These are phyloP conservation scores for Lamproptera curius DNA, from an alignment of 2,888 invertebrate species.

Conservation along the genomic window DNA sequence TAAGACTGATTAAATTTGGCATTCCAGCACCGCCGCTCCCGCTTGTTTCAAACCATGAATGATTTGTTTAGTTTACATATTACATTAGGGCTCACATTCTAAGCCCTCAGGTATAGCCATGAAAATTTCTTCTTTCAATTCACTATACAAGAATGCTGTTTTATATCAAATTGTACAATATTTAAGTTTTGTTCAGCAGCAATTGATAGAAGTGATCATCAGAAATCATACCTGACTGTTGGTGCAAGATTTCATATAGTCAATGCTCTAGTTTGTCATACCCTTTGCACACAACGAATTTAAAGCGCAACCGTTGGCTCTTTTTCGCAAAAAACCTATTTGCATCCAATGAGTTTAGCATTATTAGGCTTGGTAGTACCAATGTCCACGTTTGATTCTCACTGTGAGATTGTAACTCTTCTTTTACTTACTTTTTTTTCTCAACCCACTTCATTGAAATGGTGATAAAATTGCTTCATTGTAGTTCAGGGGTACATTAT, in stretches of 20 bases:
- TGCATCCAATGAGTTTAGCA: constrained; percentile 18
- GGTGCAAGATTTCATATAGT: constrained; percentile 25
- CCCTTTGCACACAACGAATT: constrained; percentile 27
- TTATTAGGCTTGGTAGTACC: neutral
- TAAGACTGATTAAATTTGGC: constrained; percentile 22
- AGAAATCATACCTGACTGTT: constrained; percentile 27
- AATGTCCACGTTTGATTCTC: neutral
- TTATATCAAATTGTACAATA: too few relatives aligned
- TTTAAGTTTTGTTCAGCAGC: too few relatives aligned
- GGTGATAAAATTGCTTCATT: neutral
- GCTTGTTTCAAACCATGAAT: constrained; percentile 24
- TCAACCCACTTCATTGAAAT: neutral
- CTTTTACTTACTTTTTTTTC: neutral
- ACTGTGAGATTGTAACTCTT: neutral
- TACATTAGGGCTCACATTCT: neutral
- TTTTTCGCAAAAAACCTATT: constrained; percentile 23
- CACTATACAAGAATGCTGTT: too few relatives aligned
- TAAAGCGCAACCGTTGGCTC: constrained; percentile 22
- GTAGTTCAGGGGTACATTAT: too few relatives aligned
- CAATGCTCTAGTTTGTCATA: constrained; percentile 6
- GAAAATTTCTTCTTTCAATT: too few relatives aligned
- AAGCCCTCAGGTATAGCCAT: too few relatives aligned
- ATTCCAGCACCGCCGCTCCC: constrained; percentile 28
- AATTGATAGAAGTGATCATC: constrained; percentile 22
- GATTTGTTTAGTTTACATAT: constrained; percentile 26